Conservation (phyloP, 2,888 invertebrate species). For the Drosophila kuntzei region DNA sequence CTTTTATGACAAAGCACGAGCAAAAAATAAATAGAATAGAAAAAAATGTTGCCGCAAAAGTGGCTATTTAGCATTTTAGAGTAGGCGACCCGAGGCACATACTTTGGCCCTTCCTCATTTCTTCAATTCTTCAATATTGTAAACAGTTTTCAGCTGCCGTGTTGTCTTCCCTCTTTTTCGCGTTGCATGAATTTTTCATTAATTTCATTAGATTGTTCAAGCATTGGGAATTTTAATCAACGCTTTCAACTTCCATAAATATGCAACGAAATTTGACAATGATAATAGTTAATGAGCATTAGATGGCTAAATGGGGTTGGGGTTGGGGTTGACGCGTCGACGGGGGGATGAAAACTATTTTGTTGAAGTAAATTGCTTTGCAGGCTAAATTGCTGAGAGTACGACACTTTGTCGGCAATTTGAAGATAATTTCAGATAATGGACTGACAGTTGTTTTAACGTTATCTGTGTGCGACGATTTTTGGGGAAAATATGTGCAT, state of each 20-base stretch:
- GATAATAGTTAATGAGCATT: constrained; percentile 60
- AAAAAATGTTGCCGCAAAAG: constrained; percentile 70
- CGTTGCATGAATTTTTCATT: constrained; percentile 70
- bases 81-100: constrained; percentile 52
- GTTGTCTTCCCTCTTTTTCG: constrained; percentile 12
- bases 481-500: constrained; percentile 5
- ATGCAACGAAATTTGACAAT: constrained; percentile 53
- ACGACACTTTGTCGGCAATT: constrained; percentile 45
- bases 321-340: not conserved
- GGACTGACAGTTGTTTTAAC: constrained; percentile 29
- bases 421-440: constrained; percentile 38
- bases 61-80: constrained; percentile 83
- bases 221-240: constrained; percentile 62
- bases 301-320: not conserved
- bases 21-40: constrained; percentile 10
- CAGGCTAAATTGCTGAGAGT: constrained; percentile 38
- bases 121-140: not conserved
- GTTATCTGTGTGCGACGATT: not conserved
- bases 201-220: constrained; percentile 61
- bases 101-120: not conserved
- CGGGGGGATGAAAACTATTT: constrained; percentile 41
- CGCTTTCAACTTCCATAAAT: constrained; percentile 40
- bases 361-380: constrained; percentile 33
- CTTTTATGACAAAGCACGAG: constrained; percentile 67
- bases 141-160: constrained; percentile 24